These are phyloP conservation scores for Monoplex corrugatus DNA, from an alignment of 2,888 invertebrate species.

Conservation along the genomic window DNA sequence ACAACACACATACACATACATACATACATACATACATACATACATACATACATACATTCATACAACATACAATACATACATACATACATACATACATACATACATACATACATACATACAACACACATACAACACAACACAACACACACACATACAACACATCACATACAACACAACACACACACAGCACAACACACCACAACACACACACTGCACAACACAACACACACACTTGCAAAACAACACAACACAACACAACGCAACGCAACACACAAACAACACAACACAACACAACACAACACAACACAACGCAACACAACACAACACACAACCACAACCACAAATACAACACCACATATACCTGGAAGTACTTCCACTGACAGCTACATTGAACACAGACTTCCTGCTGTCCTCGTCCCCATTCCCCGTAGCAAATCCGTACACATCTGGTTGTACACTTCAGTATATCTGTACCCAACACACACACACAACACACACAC, in stretches of 20 bases:
- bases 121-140: not conserved
- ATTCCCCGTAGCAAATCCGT: conserved; percentile 71
- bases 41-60: not conserved
- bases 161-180: conserved; percentile 77
- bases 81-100: conserved; percentile 3
- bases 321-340: not conserved
- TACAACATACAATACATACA: too few species aligned
- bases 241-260: too few species aligned
- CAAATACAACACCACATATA: not conserved
- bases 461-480: conserved; percentile 70
- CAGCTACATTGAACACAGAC: conserved; percentile 75
- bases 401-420: conserved; percentile 62
- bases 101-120: not conserved
- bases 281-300: too few species aligned
- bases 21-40: not conserved
- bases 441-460: conserved; percentile 74
- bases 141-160: too few species aligned
- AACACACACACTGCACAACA: too few species aligned
- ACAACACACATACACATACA: not conserved
- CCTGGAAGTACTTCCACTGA: conserved; percentile 66
- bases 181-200: conserved; percentile 47
- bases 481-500: not conserved
- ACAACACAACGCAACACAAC: not conserved
- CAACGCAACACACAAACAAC: too few species aligned
- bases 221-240: too few species aligned